Evolutionary conservation across 2,888 invertebrate genomes (phyloP).

Genomic region (Physocephala rufipes): DNA sequence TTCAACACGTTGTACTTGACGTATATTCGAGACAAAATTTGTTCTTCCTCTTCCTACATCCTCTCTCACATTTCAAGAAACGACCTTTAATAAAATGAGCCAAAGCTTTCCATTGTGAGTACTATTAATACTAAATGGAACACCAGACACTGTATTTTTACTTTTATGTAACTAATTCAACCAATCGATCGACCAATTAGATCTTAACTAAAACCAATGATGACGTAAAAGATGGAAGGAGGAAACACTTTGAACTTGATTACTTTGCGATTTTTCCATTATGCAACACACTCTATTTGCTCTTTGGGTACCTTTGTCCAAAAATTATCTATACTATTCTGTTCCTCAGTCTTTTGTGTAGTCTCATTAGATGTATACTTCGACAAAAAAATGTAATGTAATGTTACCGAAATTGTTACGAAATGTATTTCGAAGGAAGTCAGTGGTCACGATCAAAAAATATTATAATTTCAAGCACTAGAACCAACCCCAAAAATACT

Average conservation of each 20-base stretch:
- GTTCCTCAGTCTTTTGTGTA: too few species aligned
- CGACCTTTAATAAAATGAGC: not conserved
- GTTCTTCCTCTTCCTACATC: too few species aligned
- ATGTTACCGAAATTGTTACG: conserved; percentile 18
- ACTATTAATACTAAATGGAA: too few species aligned
- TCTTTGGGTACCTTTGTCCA: not conserved
- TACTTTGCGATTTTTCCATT: conserved; percentile 18
- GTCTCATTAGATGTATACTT: not conserved
- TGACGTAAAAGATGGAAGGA: not conserved
- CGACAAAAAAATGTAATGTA: not conserved
- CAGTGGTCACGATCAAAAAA: not conserved
- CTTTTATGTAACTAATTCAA: not conserved
- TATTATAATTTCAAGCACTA: not conserved
- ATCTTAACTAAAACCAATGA: too few species aligned
- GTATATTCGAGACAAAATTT: too few species aligned
- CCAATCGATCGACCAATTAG: too few species aligned
- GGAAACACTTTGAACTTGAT: conserved; percentile 10
- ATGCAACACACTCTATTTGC: conserved; percentile 17
- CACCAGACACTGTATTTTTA: too few species aligned
- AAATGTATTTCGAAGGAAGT: not conserved
- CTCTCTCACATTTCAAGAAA: too few species aligned
- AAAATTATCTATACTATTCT: not conserved
- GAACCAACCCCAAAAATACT: conserved; percentile 48
- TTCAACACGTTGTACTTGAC: conserved; percentile 10
- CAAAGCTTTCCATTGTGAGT: too few species aligned